Conservation (phyloP, 2,888 invertebrate genomes). For the Epinotia brunnichana region DNA sequence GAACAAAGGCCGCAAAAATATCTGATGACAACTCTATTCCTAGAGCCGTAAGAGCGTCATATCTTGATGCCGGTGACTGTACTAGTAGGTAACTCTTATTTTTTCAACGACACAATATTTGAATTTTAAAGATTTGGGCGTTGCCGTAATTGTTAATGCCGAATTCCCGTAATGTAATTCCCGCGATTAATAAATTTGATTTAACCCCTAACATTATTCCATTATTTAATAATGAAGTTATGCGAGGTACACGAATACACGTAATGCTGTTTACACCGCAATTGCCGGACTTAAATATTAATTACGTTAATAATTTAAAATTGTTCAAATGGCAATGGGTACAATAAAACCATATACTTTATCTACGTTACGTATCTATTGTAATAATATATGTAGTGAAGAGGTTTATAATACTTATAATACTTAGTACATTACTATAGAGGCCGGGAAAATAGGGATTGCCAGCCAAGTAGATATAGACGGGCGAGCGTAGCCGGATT, state of each 20-base stretch:
- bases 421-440: too few species aligned
- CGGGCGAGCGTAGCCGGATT: too few species aligned
- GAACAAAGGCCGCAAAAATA: too few species aligned
- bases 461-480: too few species aligned
- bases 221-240: slow-evolving; percentile 37
- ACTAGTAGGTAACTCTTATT: background rate
- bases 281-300: slow-evolving; percentile 28
- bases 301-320: slow-evolving; percentile 7
- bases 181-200: slow-evolving; percentile 25
- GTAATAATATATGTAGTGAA: background rate
- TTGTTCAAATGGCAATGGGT: background rate
- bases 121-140: slow-evolving; percentile 11
- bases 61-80: too few species aligned
- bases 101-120: background rate
- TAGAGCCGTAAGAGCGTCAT: too few species aligned
- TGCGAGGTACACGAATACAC: slow-evolving; percentile 8
- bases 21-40: too few species aligned
- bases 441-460: too few species aligned
- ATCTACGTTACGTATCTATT: background rate
- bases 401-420: too few species aligned
- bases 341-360: background rate
- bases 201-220: slow-evolving; percentile 26
- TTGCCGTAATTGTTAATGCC: slow-evolving; percentile 11
- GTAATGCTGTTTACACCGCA: slow-evolving; percentile 13
- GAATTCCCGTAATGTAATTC: slow-evolving; percentile 19